Percentiles rank a stretch among this genome's conserved stretches.
Evolutionary conservation across 2,113 vertebrate species (phyloP).

Genomic region (Sphaerodactylus townsendi): DNA sequence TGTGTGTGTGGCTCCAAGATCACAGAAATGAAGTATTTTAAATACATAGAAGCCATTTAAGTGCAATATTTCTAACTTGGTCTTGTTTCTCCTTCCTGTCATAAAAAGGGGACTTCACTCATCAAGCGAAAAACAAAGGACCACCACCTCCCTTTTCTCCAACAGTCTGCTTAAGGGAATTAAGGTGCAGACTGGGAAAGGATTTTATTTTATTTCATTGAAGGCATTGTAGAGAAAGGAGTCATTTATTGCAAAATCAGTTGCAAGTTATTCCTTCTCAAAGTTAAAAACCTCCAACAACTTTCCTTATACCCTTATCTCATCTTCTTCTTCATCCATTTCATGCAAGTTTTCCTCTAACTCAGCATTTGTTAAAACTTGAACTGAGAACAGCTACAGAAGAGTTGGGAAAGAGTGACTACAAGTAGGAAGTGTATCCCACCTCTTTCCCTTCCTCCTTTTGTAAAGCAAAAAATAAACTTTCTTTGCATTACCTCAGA

Average conservation of each 20-base stretch:
- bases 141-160: not conserved
- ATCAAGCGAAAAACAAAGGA: no score
- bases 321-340: slow-evolving; percentile 91
- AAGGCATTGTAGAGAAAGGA: not conserved
- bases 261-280: not conserved
- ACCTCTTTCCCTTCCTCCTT: no score
- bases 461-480: no score
- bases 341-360: no score
- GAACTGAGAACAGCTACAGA: no score
- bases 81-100: no score
- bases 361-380: no score
- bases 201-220: no score
- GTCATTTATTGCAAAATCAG: slow-evolving; percentile 7
- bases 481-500: no score
- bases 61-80: not conserved
- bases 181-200: not conserved
- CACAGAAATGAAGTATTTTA: not conserved
- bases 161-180: not conserved
- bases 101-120: no score
- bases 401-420: no score
- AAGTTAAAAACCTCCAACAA: not conserved
- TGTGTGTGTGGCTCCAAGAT: accelerated
- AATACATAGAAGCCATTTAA: not conserved
- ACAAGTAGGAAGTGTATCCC: no score
- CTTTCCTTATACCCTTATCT: slow-evolving; percentile 86